phyloP scores from a whole-genome alignment of 37 sponge, comb jelly and placozoan species.

The Chondrosia reniformis region DNA sequence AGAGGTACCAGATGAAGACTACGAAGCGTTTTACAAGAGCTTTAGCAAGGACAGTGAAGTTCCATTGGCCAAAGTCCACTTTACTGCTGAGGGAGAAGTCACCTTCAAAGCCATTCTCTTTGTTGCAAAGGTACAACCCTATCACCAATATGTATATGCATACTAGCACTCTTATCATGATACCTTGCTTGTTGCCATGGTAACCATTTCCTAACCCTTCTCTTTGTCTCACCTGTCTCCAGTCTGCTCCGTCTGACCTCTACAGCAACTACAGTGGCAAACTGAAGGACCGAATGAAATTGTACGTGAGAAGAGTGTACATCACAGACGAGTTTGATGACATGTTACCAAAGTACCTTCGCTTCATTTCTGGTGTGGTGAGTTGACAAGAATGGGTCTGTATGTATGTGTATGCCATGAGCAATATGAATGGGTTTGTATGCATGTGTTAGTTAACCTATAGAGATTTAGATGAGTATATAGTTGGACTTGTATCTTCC shows the following conservation, averaged over 20 bases:
- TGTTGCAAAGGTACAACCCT: constrained; percentile 64
- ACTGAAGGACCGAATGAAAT: constrained; percentile 73
- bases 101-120: constrained; percentile 95
- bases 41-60: constrained; percentile 79
- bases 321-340: constrained; percentile 98
- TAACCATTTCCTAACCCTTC: background rate
- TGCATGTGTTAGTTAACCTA: too few relatives aligned
- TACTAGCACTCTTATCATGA: background rate
- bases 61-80: constrained; percentile 93
- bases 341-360: constrained; percentile 93
- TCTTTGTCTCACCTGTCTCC: background rate
- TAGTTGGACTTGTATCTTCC: too few relatives aligned
- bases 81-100: constrained; percentile 97
- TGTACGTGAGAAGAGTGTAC: constrained; percentile 97
- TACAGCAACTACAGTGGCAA: constrained; percentile 72
- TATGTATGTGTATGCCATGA: too few relatives aligned
- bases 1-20: constrained; percentile 90
- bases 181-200: background rate
- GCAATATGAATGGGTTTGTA: too few relatives aligned
- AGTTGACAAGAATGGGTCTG: constrained; percentile 1
- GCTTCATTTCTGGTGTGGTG: constrained; percentile 89
- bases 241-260: constrained; percentile 80
- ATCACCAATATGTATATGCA: background rate
- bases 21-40: constrained; percentile 84
- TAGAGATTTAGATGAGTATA: too few relatives aligned